These are phyloP conservation scores for Tromatobia lineatoria DNA, from an alignment of 2,888 invertebrate species.

Conservation along the genomic window DNA sequence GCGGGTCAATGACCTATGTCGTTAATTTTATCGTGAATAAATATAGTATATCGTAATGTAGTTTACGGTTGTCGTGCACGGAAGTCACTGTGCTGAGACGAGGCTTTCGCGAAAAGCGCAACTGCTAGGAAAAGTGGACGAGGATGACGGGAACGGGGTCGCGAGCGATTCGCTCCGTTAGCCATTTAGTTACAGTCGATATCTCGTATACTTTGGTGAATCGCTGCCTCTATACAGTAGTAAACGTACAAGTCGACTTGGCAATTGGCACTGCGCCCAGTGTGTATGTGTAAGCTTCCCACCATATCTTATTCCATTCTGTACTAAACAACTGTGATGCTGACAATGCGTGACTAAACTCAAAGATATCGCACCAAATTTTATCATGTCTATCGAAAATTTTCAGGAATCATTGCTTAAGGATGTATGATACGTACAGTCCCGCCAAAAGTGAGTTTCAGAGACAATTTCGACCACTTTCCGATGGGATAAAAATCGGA, in stretches of 20 bases:
- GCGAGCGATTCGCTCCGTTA: slow-evolving; percentile 63
- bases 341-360: slow-evolving; percentile 53
- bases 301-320: slow-evolving; percentile 1
- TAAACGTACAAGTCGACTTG: slow-evolving; percentile 27
- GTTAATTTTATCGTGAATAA: slow-evolving; percentile 21
- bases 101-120: slow-evolving; percentile 32
- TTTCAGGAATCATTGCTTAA: neutral
- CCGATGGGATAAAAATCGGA: too few species aligned
- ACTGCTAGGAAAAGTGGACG: slow-evolving; percentile 49
- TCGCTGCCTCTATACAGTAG: slow-evolving; percentile 19
- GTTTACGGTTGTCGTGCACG: slow-evolving; percentile 15
- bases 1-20: neutral
- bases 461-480: too few species aligned
- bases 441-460: too few species aligned
- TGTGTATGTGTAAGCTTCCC: slow-evolving; percentile 15
- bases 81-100: slow-evolving; percentile 16
- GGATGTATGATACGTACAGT: too few species aligned
- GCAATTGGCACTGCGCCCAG: slow-evolving; percentile 60
- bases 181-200: slow-evolving; percentile 66
- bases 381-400: neutral
- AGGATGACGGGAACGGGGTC: slow-evolving; percentile 60
- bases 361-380: slow-evolving; percentile 23
- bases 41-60: neutral
- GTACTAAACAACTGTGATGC: slow-evolving; percentile 1
- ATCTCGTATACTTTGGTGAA: slow-evolving; percentile 57